These are phyloP conservation scores for Uloborus plumipes DNA, from an alignment of 2,888 invertebrate genomes.

Conservation along the genomic window DNA sequence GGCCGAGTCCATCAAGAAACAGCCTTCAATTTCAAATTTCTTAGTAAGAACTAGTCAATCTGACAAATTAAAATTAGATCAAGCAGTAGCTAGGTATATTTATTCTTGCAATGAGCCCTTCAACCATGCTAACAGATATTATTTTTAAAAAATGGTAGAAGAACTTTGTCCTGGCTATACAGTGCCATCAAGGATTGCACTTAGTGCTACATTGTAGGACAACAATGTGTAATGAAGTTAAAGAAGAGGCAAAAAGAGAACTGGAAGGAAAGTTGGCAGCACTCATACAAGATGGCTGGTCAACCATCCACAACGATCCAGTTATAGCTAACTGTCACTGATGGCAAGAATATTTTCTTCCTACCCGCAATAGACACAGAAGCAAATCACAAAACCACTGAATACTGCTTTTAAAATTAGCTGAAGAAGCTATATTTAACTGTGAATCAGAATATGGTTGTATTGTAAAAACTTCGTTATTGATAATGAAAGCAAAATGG, in stretches of 20 bases:
- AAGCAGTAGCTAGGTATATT: too few species aligned
- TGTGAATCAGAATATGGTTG: not conserved
- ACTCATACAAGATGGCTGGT: conserved; percentile 3
- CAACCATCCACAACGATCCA: conserved; percentile 2
- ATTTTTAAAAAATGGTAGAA: not conserved
- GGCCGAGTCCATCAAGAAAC: not conserved
- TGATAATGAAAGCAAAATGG: not conserved
- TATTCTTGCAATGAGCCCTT: not conserved
- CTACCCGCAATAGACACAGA: not conserved
- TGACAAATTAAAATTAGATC: not conserved
- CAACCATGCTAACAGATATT: not conserved
- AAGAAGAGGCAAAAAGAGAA: too few species aligned
- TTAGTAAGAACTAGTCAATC: not conserved
- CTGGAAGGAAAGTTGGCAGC: not conserved
- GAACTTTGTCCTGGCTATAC: not conserved
- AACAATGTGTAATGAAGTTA: too few species aligned
- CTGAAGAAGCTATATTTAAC: not conserved
- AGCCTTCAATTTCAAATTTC: too few species aligned
- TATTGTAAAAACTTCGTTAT: not conserved
- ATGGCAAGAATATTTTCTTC: not conserved
- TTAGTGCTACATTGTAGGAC: too few species aligned
- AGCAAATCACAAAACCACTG: conserved; percentile 5
- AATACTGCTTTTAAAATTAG: not conserved
- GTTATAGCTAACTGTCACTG: conserved; percentile 2
- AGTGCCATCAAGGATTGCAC: too few species aligned